Percentiles rank a stretch among this genome's conserved stretches.
Conservation (phyloP, 1,140 invertebrate species). For the Sarcophaga bullata region DNA sequence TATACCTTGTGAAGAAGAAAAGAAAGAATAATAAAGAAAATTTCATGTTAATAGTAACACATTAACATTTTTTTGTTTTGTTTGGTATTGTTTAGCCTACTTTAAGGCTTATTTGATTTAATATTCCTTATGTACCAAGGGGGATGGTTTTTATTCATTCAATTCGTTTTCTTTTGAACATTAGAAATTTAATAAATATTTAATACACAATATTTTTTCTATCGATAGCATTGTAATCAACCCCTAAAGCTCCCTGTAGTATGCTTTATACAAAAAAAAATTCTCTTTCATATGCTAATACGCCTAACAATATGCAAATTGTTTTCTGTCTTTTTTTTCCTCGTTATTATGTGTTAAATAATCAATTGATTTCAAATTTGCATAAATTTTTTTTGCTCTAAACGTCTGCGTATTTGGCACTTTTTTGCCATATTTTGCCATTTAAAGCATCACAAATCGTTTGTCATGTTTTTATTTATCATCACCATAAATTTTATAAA, state of each 20-base stretch:
- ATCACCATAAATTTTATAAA: neutral
- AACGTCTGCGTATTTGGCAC: neutral
- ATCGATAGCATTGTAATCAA: neutral
- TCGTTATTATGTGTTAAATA: neutral
- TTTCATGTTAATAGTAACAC: neutral
- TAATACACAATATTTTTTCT: neutral
- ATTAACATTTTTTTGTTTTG: neutral
- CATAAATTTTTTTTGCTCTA: conserved; percentile 16
- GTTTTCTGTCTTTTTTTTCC: neutral
- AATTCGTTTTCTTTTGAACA: neutral
- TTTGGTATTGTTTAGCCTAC: neutral
- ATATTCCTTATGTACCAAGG: neutral
- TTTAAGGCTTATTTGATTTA: neutral
- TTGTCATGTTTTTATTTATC: neutral
- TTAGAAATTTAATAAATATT: conserved; percentile 5
- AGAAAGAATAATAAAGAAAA: neutral
- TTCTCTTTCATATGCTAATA: neutral
- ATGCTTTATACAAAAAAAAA: neutral
- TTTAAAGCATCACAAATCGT: neutral
- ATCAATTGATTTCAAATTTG: neutral
- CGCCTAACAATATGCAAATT: conserved; percentile 21
- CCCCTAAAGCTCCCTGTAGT: neutral
- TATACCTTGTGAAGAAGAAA: neutral
- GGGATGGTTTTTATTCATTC: neutral
- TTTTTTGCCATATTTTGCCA: conserved; percentile 32